Evolutionary conservation across 2,113 vertebrate species (phyloP).

Genomic region (Todiramphus chloris): DNA sequence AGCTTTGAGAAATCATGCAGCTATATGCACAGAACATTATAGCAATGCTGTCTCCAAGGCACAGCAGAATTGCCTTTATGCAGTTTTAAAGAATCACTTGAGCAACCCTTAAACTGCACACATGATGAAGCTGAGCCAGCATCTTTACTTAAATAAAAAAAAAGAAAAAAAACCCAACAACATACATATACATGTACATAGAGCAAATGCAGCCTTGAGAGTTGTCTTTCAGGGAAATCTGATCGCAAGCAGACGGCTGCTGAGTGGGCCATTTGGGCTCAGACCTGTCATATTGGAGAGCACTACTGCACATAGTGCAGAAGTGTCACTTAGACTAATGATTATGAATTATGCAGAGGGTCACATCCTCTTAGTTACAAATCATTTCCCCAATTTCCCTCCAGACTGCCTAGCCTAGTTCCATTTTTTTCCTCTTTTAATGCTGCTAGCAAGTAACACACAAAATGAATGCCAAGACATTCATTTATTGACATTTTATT

Average conservation of each 20-base stretch:
- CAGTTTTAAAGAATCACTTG: slow-evolving; percentile 80
- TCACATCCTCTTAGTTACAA: slow-evolving; percentile 81
- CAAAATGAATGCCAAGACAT: slow-evolving; percentile 64
- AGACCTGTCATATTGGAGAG: slow-evolving; percentile 34
- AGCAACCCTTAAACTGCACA: slow-evolving; percentile 76
- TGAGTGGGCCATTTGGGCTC: slow-evolving; percentile 67
- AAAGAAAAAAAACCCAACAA: background rate
- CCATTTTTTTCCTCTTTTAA: slow-evolving; percentile 11
- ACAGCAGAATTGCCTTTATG: slow-evolving; percentile 77
- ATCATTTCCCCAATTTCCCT: slow-evolving; percentile 77
- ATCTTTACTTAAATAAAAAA: slow-evolving; percentile 48
- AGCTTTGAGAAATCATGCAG: slow-evolving; percentile 81
- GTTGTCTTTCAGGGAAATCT: slow-evolving; percentile 64
- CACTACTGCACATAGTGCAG: slow-evolving; percentile 63
- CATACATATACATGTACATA: background rate
- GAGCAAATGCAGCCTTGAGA: slow-evolving; percentile 57
- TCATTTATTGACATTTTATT: slow-evolving; percentile 70
- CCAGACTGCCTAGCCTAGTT: slow-evolving; percentile 57
- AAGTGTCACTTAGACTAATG: slow-evolving; percentile 82
- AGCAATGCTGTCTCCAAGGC: slow-evolving; percentile 74
- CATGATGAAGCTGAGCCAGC: slow-evolving; percentile 78
- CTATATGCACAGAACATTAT: slow-evolving; percentile 77
- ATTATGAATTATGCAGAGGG: slow-evolving; percentile 84
- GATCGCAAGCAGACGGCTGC: slow-evolving; percentile 57
- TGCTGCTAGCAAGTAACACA: slow-evolving; percentile 65